phyloP scores from a whole-genome alignment of 2,888 invertebrate genomes.

The Lissocephala sabroskyi region DNA sequence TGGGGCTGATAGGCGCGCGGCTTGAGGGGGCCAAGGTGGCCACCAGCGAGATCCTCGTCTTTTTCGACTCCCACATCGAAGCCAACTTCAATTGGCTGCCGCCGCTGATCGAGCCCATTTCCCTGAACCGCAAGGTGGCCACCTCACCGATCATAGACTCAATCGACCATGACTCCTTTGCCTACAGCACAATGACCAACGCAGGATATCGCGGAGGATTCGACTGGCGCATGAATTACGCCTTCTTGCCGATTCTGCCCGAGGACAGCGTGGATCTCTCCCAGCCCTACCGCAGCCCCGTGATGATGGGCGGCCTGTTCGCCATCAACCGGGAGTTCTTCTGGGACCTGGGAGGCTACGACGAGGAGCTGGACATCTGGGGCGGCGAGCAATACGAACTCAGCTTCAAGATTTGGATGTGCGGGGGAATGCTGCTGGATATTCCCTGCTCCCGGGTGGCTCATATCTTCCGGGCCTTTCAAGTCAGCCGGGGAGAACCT shows the following conservation, averaged over 20 bases:
- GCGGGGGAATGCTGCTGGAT: conserved; percentile 91
- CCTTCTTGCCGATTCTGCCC: conserved; percentile 81
- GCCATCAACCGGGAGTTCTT: conserved; percentile 92
- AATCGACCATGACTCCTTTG: conserved; percentile 89
- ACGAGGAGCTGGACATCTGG: conserved; percentile 94
- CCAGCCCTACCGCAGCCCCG: conserved; percentile 78
- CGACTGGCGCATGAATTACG: conserved; percentile 98
- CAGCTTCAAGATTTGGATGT: conserved; percentile 97
- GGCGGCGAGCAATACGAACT: conserved; percentile 97
- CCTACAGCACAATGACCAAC: conserved; percentile 84
- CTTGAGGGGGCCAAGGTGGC: conserved; percentile 86
- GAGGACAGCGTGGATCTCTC: conserved; percentile 55
- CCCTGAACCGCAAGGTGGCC: conserved; percentile 85
- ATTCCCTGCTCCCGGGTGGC: conserved; percentile 93
- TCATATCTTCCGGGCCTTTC: conserved; percentile 87
- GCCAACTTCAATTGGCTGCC: conserved; percentile 94
- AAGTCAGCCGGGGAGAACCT: too few relatives aligned
- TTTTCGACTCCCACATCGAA: conserved; percentile 92
- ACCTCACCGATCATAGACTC: conserved; percentile 98
- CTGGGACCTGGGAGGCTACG: conserved; percentile 96
- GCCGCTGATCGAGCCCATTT: conserved; percentile 91
- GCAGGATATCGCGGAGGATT: conserved; percentile 95
- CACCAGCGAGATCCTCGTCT: conserved; percentile 84
- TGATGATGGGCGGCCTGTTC: conserved; percentile 97
- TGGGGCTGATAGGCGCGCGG: conserved; percentile 89